Base-by-base conservation (phyloP, 2,797 vertebrate genomes). In the Myiothlypis chrysogaster region DNA sequence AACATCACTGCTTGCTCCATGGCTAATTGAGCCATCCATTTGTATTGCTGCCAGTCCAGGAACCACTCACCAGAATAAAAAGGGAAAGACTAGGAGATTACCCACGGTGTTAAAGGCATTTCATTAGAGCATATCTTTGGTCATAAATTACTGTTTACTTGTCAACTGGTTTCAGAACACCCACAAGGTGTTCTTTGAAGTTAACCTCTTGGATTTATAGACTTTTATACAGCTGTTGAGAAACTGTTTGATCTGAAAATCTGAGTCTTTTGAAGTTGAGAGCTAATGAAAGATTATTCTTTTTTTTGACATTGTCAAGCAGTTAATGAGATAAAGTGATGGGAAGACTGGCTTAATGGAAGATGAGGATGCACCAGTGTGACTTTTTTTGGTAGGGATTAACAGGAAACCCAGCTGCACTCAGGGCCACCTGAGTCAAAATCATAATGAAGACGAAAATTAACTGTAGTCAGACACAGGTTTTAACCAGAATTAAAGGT, bases 61-160 rank as follows among this genome's bases (percentile, higher is more conserved):
- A 65, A 35, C 68, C 8, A 55, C 41, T 59, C 34, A 66, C 55
- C 57, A 61, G 49, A 83, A 94, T 73, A 77, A 93, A 93, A 93
- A 85, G 71, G 46, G 52, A 92, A 89, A 89, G 65, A 68, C 14
- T 27, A 59, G 57, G 82, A 92, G 56, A 91, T 57, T 89, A 81
- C 63, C 78, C 20, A 8, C n/a, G 39, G 66, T 70, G 71, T 94
- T 89, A 85, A 80, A 96, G 19, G n/a, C 47, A 85, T 81, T 97
- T 96, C 92, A 94, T 96, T 95, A 95, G 91, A 87, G 83, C 49
- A 4, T 59, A 85, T 96, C 96, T 95, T 96, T 94, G 96, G 97
- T 96, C 97, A 98, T 97, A 97, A 97, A 97, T 97, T 96, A 97
- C 97, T 97, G 94, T 98, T 98, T 98, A 97, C 96, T 93, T 98